Conservation (phyloP, 2,797 vertebrate species). For the Cygnus olor region DNA sequence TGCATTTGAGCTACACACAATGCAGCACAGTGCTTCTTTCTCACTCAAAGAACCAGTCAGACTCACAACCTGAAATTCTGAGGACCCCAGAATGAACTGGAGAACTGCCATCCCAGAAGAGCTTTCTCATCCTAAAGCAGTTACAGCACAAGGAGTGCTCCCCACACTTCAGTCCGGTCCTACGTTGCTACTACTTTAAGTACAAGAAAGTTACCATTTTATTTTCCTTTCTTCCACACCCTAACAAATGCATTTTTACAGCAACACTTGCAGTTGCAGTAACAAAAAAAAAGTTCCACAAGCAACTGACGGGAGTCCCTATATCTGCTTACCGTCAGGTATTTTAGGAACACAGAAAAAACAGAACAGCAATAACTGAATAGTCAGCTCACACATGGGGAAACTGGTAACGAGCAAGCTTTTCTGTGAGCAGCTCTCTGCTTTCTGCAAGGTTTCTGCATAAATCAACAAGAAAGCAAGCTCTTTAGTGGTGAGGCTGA, state of each 20-base stretch:
- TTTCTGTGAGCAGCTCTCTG: not conserved
- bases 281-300: not conserved
- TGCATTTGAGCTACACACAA: not conserved
- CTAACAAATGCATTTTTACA: not conserved
- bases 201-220: not conserved
- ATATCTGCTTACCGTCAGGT: not conserved
- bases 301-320: not conserved
- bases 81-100: not conserved
- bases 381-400: not conserved
- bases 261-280: not conserved
- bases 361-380: not conserved
- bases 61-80: not conserved
- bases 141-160: not conserved
- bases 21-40: not conserved
- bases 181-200: not conserved
- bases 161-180: not conserved
- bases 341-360: not conserved
- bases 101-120: not conserved
- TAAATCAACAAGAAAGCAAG: not conserved
- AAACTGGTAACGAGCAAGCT: not conserved
- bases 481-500: not conserved
- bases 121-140: not conserved
- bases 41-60: not conserved
- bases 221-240: not conserved
- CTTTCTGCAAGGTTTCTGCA: not conserved